Evolutionary conservation across 1,140 invertebrate genomes (phyloP).

Genomic region (Agraylea sexmaculata): DNA sequence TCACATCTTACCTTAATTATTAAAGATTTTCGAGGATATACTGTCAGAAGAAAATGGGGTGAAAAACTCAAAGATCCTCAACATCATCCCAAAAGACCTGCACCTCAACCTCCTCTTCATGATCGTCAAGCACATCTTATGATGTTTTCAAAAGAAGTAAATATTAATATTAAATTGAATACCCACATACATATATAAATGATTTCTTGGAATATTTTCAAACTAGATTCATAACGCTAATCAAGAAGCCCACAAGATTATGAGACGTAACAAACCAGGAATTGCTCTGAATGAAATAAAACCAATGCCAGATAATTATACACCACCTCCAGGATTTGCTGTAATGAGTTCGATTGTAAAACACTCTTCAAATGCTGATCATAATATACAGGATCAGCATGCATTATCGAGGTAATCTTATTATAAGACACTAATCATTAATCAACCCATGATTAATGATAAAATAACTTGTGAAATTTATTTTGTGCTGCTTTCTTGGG

Average conservation of each 20-base stretch:
- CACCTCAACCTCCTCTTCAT: conserved; percentile 27
- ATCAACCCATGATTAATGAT: not conserved
- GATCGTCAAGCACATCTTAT: conserved; percentile 32
- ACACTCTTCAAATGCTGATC: conserved; percentile 30
- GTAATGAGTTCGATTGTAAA: conserved; percentile 43
- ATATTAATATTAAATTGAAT: conserved; percentile 8
- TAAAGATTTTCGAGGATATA: conserved; percentile 53
- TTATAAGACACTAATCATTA: not conserved
- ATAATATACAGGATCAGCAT: conserved; percentile 39
- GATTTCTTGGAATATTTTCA: not conserved
- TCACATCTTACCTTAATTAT: not conserved
- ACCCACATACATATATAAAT: conserved; percentile 4
- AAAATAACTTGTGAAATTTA: not conserved
- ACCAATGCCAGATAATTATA: conserved; percentile 42
- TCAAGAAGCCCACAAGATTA: conserved; percentile 55
- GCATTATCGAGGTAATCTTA: conserved; percentile 33
- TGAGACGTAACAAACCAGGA: conserved; percentile 50
- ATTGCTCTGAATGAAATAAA: conserved; percentile 43
- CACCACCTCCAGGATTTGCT: conserved; percentile 47
- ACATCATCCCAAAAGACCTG: conserved; percentile 23
- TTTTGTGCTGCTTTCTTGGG: not conserved
- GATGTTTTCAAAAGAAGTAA: conserved; percentile 33
- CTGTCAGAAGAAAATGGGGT: conserved; percentile 49
- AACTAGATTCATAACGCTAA: conserved; percentile 54
- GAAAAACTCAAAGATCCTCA: conserved; percentile 40